phyloP scores from a whole-genome alignment of 1,140 invertebrate species.

The Leguminivora glycinivorella region DNA sequence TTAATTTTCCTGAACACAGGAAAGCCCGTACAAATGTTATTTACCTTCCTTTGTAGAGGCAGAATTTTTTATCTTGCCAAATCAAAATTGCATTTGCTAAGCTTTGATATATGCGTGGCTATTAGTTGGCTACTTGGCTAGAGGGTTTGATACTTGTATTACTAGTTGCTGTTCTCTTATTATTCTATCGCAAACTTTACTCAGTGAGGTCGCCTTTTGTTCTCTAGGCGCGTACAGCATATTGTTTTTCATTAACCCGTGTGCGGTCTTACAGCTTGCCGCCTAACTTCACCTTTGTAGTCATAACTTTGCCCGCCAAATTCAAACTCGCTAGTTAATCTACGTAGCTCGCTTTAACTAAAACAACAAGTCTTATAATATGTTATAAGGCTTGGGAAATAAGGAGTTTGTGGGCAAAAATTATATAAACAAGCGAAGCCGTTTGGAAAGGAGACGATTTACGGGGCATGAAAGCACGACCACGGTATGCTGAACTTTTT shows the following conservation, averaged over 20 bases:
- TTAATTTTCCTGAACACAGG: no score
- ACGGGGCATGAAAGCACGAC: not conserved
- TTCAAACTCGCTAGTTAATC: slow-evolving; percentile 39
- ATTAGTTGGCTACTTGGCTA: no score
- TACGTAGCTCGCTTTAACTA: slow-evolving; percentile 37
- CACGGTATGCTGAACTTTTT: not conserved
- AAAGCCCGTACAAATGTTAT: no score
- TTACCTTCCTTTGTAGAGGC: no score
- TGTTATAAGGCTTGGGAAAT: not conserved
- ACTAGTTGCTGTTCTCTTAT: not conserved
- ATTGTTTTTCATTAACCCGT: slow-evolving; percentile 40
- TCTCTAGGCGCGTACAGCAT: slow-evolving; percentile 27
- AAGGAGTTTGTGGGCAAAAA: not conserved
- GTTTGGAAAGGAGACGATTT: no score
- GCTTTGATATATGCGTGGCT: not conserved
- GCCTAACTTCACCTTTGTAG: slow-evolving; percentile 43
- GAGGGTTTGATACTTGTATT: no score
- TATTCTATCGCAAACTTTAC: slow-evolving; percentile 13
- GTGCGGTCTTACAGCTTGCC: slow-evolving; percentile 40
- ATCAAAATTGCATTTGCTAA: not conserved
- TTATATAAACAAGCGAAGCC: not conserved
- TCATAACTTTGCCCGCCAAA: slow-evolving; percentile 42
- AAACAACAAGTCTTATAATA: slow-evolving; percentile 2
- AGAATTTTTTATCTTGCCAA: not conserved
- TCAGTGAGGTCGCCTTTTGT: slow-evolving; percentile 1